Base-by-base conservation (phyloP, 1,140 invertebrate species). In the Rhagoletis pomonella region DNA sequence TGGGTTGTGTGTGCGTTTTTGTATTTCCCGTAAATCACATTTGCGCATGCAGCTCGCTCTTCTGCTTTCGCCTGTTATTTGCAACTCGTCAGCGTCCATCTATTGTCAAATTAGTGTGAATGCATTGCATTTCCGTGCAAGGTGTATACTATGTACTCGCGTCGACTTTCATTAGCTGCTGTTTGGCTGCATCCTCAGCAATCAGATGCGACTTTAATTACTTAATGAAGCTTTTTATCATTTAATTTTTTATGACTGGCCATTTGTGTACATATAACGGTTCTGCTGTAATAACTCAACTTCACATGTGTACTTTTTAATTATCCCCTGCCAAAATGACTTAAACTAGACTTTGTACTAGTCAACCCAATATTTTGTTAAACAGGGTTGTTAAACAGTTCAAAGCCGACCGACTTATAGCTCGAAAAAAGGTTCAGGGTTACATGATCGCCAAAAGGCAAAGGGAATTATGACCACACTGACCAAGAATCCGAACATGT, bases 41-140 rank as follows among this genome's bases (percentile, higher is more conserved):
- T 44, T n/a, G 10, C 47, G 47, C 9, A 77, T 19, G 69, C 17
- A 47, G 47, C 47, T 64, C 14, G 39, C 17, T 12, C 47, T 81
- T 55, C 42, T 47, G 12, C 14, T 73, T 29, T 12, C 17, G 4
- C 17, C 69, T 12, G 14, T 19, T 77, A 47, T 77, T 50, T 50
- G 47, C 73, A 19, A 10, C 73, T 81, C 73, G 73, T 81, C 73
- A 50, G 73, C 47, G 73, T 55, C 50, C 73, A 55, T 81, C 19
- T n/a, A 17, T 55, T 81, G 73, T 81, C 73, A 81, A 55, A 81
- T 81, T 81, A 81, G 55, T 81, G 55, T 81, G 73, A 81, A 81
- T 81, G 73, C 47, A 81, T 81, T 81, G 47, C 73, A 29, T 55
- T 81, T 81, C 73, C 73, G 73, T 10, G 50, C 73, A 55, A 29